Conservation (phyloP, 2,113 vertebrate genomes). For the Phaethornis superciliosus region DNA sequence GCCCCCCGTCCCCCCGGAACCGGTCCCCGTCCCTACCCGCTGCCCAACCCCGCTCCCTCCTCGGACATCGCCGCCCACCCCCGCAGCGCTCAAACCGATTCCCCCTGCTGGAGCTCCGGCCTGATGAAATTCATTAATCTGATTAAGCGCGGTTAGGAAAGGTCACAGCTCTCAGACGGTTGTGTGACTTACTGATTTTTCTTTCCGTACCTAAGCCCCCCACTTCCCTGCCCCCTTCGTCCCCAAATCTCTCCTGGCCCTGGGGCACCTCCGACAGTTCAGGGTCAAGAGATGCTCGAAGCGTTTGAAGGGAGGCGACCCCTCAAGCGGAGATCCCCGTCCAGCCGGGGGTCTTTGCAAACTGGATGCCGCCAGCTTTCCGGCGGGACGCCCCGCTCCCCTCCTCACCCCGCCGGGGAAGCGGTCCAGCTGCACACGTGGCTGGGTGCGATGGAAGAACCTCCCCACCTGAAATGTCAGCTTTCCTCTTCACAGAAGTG, state of each 20-base stretch:
- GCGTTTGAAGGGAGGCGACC: not conserved
- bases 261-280: no score
- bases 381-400: not conserved
- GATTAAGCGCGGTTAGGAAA: not conserved
- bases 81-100: not conserved
- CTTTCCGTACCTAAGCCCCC: not conserved
- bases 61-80: not conserved
- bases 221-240: no score
- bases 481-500: not conserved
- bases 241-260: not conserved
- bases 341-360: rapidly evolving
- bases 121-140: slow-evolving; percentile 10
- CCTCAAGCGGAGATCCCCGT: not conserved
- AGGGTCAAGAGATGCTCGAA: rapidly evolving
- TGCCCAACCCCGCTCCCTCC: no score
- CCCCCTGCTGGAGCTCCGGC: not conserved
- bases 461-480: not conserved
- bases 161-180: not conserved
- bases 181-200: not conserved
- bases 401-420: not conserved
- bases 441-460: not conserved
- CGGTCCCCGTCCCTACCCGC: not conserved
- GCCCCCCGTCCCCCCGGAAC: not conserved
- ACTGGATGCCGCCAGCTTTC: not conserved
- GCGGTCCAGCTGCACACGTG: not conserved